phyloP scores from a whole-genome alignment of 2,797 vertebrate genomes.

The Cryptoprocta ferox region DNA sequence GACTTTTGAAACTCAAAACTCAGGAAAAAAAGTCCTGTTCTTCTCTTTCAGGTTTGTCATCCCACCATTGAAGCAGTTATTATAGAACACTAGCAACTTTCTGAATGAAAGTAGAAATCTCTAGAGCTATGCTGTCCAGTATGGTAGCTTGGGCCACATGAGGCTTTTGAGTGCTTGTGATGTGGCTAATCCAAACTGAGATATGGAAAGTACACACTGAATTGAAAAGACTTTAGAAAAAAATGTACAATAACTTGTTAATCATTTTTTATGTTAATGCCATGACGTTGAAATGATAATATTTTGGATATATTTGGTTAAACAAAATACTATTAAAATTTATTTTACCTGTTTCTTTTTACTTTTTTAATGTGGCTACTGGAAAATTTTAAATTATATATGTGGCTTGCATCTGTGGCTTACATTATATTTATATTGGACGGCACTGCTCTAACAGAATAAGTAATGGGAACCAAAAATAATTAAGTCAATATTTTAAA shows the following conservation, averaged over 20 bases:
- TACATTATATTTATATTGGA: slow-evolving; percentile 19
- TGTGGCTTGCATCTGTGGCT: slow-evolving; percentile 31
- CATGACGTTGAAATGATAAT: not conserved
- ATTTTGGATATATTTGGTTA: not conserved
- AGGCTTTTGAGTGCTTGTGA: not conserved
- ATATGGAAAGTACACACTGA: not conserved
- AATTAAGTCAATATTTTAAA: slow-evolving; percentile 53
- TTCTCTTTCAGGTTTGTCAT: not conserved
- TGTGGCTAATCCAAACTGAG: not conserved
- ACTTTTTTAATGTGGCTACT: slow-evolving; percentile 18
- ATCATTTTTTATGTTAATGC: not conserved
- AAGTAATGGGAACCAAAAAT: slow-evolving; percentile 48
- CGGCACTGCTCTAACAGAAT: not conserved
- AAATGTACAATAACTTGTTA: not conserved
- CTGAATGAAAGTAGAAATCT: not conserved
- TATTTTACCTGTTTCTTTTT: slow-evolving; percentile 41
- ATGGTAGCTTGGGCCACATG: not conserved
- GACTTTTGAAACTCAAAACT: not conserved
- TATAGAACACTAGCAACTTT: not conserved
- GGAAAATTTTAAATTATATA: slow-evolving; percentile 43
- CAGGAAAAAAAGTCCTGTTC: not conserved
- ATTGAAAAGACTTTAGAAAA: not conserved
- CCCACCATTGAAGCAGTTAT: not conserved
- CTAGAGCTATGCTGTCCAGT: not conserved
- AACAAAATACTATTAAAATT: slow-evolving; percentile 36